Evolutionary conservation across 2,888 invertebrate genomes (phyloP).

Genomic region (Philereme vetulata): DNA sequence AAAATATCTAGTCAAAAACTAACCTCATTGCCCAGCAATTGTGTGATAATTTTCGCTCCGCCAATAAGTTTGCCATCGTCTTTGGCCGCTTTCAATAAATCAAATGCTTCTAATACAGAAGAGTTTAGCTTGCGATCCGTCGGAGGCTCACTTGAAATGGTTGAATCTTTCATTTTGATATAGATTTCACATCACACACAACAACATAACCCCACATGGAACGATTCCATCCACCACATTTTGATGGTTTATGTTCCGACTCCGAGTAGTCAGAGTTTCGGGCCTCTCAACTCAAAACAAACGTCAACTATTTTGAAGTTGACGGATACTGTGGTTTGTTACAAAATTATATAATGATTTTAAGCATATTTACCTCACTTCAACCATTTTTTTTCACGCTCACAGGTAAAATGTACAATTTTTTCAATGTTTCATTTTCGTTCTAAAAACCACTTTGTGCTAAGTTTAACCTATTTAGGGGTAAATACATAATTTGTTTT

Average conservation of each 20-base stretch:
- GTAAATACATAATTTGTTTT: too few species aligned
- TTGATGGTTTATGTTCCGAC: constrained; percentile 5
- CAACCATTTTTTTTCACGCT: background rate
- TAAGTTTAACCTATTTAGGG: too few species aligned
- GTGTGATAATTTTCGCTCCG: constrained; percentile 71
- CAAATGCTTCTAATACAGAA: constrained; percentile 74
- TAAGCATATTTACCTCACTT: background rate
- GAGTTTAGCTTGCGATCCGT: constrained; percentile 57
- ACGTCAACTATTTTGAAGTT: constrained; percentile 4
- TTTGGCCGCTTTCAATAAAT: constrained; percentile 64
- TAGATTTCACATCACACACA: constrained; percentile 34
- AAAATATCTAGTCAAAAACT: constrained; percentile 41
- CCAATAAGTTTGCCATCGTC: constrained; percentile 69
- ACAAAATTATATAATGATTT: background rate
- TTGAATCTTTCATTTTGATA: constrained; percentile 65
- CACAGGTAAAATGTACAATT: too few species aligned
- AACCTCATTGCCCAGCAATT: constrained; percentile 70
- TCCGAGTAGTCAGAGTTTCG: background rate
- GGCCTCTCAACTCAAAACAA: background rate
- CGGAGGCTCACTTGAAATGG: constrained; percentile 42
- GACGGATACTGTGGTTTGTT: constrained; percentile 4
- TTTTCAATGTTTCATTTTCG: too few species aligned
- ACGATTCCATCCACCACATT: constrained; percentile 30
- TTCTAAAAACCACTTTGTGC: too few species aligned
- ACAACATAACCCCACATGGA: constrained; percentile 53